A percentile compares a stretch with the other conserved stretches of the same genome.
phyloP scores from a whole-genome alignment of 2,113 vertebrate species.

The Mystacornis crossleyi region DNA sequence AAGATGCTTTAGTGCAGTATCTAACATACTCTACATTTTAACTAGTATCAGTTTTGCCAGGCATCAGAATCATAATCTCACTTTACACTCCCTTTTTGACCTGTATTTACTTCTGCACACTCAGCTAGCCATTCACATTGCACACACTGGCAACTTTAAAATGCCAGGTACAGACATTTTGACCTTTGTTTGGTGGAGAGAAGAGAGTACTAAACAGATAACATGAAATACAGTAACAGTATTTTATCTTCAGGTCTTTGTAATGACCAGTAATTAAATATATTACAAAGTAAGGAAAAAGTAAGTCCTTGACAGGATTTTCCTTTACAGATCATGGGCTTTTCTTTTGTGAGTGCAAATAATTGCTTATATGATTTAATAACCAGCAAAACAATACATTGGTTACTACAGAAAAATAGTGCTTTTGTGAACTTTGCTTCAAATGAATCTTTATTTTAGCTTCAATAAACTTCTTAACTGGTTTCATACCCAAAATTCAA shows the following conservation, averaged over 20 bases:
- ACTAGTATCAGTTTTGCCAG: not conserved
- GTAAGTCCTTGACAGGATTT: not conserved
- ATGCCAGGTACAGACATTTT: conserved; percentile 73
- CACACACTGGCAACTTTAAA: conserved; percentile 69
- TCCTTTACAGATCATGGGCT: not conserved
- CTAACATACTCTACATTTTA: not conserved
- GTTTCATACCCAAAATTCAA: conserved; percentile 90
- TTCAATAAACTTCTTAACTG: not conserved
- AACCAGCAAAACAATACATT: not conserved
- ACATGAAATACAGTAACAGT: not conserved
- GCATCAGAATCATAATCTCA: not conserved
- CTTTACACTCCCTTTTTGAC: conserved; percentile 66
- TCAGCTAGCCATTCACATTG: conserved; percentile 65
- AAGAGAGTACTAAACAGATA: conserved; percentile 71
- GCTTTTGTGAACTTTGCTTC: not conserved
- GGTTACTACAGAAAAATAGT: not conserved
- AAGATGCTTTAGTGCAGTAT: not conserved
- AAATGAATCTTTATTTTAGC: not conserved
- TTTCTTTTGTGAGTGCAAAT: not conserved
- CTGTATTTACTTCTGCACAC: conserved; percentile 75
- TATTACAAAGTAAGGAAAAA: not conserved
- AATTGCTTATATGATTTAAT: not conserved
- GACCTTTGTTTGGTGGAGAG: conserved; percentile 50
- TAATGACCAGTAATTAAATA: not conserved
- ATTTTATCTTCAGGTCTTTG: not conserved